These are phyloP conservation scores for Eclectus roratus DNA, from an alignment of 2,113 vertebrate species.

Conservation along the genomic window DNA sequence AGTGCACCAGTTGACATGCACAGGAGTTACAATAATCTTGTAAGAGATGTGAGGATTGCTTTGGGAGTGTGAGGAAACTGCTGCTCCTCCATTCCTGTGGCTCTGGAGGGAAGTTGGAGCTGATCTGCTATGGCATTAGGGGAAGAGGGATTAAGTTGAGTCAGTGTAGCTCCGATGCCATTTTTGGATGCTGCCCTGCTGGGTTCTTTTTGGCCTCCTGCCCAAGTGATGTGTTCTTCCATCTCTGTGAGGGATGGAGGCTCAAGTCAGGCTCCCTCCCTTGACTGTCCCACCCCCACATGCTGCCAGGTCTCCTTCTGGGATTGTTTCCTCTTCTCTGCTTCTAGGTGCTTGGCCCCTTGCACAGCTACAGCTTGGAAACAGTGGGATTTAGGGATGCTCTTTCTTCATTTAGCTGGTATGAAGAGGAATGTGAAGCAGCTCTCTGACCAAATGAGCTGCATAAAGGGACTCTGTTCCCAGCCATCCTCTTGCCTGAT, in stretches of 20 bases:
- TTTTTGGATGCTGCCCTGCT: background rate
- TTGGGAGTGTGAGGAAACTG: background rate
- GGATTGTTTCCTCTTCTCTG: background rate
- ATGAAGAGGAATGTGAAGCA: background rate
- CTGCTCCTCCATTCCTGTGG: background rate
- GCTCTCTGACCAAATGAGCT: background rate
- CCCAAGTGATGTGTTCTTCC: background rate
- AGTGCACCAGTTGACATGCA: background rate
- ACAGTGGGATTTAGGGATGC: background rate
- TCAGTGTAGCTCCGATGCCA: background rate
- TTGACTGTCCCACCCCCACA: background rate
- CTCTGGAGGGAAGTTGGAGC: background rate
- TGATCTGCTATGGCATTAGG: background rate
- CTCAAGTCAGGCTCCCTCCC: background rate
- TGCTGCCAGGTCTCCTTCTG: background rate
- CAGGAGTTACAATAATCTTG: background rate
- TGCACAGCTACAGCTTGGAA: background rate
- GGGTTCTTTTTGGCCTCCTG: background rate
- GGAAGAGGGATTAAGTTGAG: background rate
- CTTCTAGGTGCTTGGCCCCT: background rate
- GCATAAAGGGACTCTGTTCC: slow-evolving; percentile 48
- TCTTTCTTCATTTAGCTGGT: background rate
- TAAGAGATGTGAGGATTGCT: background rate
- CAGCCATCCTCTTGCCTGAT: background rate
- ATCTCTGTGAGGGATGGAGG: background rate